These are phyloP conservation scores for Amblyteles armatorius DNA, from an alignment of 2,888 invertebrate species.

Conservation along the genomic window DNA sequence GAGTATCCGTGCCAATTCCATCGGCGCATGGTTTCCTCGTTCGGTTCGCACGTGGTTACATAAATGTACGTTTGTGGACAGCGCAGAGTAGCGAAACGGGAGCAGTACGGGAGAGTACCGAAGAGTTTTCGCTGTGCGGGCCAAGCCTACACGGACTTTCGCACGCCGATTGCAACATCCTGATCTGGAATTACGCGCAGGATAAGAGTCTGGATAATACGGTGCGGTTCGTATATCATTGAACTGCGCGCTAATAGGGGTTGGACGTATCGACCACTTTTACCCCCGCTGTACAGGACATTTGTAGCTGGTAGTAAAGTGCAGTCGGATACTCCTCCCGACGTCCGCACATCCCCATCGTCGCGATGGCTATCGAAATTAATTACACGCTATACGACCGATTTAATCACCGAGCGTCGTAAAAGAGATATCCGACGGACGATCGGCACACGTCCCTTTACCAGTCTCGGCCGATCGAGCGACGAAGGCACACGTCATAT, in stretches of 20 bases:
- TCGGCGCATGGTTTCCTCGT: conserved; percentile 7
- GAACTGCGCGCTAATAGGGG: neutral
- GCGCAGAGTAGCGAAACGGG: conserved; percentile 5
- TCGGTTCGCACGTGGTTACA: conserved; percentile 25
- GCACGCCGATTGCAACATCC: conserved; percentile 46
- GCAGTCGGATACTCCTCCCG: conserved; percentile 23
- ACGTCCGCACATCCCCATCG: conserved; percentile 23
- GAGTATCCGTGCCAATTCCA: neutral
- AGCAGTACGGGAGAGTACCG: neutral
- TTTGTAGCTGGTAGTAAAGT: conserved; percentile 8
- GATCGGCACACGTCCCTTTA: conserved; percentile 43
- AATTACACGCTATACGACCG: conserved; percentile 61
- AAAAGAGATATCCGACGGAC: conserved; percentile 32
- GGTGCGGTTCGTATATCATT: neutral
- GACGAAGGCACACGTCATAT: conserved; percentile 1
- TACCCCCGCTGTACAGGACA: neutral
- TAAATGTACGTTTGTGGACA: conserved; percentile 33
- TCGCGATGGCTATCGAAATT: conserved; percentile 56
- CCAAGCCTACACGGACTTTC: conserved; percentile 31
- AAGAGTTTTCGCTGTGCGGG: conserved; percentile 14
- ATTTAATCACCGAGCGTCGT: conserved; percentile 47
- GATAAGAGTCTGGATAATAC: no score
- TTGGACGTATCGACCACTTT: neutral
- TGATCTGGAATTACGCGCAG: neutral
- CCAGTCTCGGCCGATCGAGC: conserved; percentile 39